Evolutionary conservation across 2,888 invertebrate species (phyloP).

Genomic region (Cyaniris semiargus): DNA sequence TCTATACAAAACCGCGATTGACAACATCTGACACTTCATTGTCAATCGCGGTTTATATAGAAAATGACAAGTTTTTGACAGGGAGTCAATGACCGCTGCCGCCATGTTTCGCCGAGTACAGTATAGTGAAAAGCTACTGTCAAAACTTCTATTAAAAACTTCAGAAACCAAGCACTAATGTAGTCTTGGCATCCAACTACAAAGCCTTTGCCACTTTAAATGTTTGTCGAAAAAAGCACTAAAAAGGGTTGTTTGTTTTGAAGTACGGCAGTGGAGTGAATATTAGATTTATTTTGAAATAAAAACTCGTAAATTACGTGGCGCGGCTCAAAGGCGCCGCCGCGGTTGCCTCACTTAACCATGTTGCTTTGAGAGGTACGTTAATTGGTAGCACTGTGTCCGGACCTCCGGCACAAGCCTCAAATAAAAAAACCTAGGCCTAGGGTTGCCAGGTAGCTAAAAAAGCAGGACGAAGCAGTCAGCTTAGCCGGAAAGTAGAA

Average conservation of each 20-base stretch:
- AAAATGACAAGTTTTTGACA: no score
- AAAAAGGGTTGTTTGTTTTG: constrained; percentile 30
- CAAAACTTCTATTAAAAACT: not conserved
- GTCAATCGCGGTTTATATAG: no score
- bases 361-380: constrained; percentile 61
- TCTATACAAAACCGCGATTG: no score
- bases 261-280: constrained; percentile 40
- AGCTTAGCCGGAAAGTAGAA: no score
- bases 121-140: no score
- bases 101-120: no score
- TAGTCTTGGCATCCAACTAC: not conserved
- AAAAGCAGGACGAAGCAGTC: no score
- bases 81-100: no score
- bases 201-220: constrained; percentile 14
- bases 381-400: constrained; percentile 58
- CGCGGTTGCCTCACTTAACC: constrained; percentile 57
- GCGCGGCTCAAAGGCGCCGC: constrained; percentile 64
- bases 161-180: not conserved
- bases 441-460: no score
- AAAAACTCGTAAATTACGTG: constrained; percentile 54
- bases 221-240: constrained; percentile 9
- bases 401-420: constrained; percentile 16
- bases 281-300: constrained; percentile 60
- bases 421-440: constrained; percentile 23
- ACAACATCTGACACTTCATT: no score